Evolutionary conservation across 2,888 invertebrate species (phyloP).

Genomic region (Mythimna lalbum): DNA sequence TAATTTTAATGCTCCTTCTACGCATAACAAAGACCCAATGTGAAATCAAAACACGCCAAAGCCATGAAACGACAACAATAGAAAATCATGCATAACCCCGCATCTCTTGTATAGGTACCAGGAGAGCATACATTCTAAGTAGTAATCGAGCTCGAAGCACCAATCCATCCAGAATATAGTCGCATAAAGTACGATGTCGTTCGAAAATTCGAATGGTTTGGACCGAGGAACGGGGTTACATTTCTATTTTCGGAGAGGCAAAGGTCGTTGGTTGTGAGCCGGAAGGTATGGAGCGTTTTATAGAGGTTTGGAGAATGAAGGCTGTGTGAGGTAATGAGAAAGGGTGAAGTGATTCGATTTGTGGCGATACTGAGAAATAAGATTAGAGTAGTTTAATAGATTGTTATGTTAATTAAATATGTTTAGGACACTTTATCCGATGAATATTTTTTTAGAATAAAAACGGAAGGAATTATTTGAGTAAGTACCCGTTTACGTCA

Average conservation of each 20-base stretch:
- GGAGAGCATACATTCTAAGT: constrained; percentile 43
- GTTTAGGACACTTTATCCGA: background rate
- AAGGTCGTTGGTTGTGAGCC: constrained; percentile 43
- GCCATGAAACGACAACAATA: constrained; percentile 17
- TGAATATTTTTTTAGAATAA: too few relatives aligned
- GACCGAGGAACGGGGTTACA: constrained; percentile 43
- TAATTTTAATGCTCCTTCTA: background rate
- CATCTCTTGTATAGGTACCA: constrained; percentile 30
- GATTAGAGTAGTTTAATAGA: background rate
- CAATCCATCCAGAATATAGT: constrained; percentile 46
- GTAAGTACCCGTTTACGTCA: too few relatives aligned
- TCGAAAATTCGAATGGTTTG: constrained; percentile 48
- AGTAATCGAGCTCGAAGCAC: constrained; percentile 42
- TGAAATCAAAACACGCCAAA: background rate
- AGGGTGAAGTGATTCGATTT: constrained; percentile 35
- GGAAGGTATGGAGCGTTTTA: constrained; percentile 45
- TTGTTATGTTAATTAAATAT: constrained; percentile 1
- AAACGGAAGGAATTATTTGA: too few relatives aligned
- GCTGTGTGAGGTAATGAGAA: constrained; percentile 22
- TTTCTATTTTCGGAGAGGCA: constrained; percentile 57
- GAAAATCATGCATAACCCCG: constrained; percentile 5
- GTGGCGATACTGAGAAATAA: constrained; percentile 1
- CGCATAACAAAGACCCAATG: background rate
- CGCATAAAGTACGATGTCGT: constrained; percentile 42
- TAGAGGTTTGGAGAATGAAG: constrained; percentile 36